Evolutionary conservation across 2,888 invertebrate species (phyloP).

Genomic region (Dolichomitus sp.): DNA sequence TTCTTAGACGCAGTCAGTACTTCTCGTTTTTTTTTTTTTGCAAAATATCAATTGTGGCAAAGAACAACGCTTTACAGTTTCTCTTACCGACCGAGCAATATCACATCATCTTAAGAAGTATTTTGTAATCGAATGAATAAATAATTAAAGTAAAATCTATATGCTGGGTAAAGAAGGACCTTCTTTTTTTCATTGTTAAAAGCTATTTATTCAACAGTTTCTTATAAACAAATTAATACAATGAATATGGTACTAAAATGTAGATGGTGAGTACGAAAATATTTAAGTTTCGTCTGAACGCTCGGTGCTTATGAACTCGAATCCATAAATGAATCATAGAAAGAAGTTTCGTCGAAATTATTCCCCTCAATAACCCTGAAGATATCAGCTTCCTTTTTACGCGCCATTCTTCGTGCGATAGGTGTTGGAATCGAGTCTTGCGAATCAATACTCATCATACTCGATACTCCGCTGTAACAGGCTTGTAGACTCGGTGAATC

Average conservation of each 20-base stretch:
- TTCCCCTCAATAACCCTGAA: constrained; percentile 75
- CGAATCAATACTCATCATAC: constrained; percentile 22
- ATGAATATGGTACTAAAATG: background rate
- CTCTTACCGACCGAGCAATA: too few relatives aligned
- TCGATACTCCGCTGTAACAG: background rate
- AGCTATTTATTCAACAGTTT: background rate
- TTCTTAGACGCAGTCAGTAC: too few relatives aligned
- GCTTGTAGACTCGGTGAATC: constrained; percentile 30
- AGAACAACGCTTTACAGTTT: too few relatives aligned
- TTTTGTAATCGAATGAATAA: too few relatives aligned
- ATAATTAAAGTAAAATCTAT: too few relatives aligned
- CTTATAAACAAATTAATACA: background rate
- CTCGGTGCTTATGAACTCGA: background rate
- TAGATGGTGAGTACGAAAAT: background rate
- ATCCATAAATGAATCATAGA: constrained; percentile 57
- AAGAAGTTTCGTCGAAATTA: constrained; percentile 72
- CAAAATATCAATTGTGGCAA: too few relatives aligned
- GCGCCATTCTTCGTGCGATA: constrained; percentile 47
- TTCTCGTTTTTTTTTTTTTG: too few relatives aligned
- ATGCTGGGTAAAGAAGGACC: background rate
- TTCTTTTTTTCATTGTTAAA: background rate
- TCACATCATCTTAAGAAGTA: too few relatives aligned
- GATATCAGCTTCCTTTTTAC: constrained; percentile 73
- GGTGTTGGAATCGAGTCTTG: constrained; percentile 62
- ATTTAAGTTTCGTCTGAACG: constrained; percentile 19